Percentiles rank a stretch among this genome's conserved stretches.
phyloP scores from a whole-genome alignment of 2,888 invertebrate genomes.

The Tenthredo distinguenda region DNA sequence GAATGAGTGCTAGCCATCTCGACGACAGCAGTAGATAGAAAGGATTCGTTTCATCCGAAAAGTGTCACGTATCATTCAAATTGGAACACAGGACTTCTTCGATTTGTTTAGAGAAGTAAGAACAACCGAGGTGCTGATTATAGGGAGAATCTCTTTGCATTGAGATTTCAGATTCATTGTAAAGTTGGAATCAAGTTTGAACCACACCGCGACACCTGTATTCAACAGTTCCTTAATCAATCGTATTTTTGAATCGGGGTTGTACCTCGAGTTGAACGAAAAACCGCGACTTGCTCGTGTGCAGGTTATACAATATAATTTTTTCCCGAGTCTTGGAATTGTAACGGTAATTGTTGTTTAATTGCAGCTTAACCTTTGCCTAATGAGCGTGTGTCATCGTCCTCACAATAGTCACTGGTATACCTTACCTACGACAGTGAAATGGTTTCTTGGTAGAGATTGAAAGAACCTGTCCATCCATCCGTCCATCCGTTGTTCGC shows the following conservation, averaged over 20 bases:
- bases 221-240: neutral
- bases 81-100: neutral
- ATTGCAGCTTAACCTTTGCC: conserved; percentile 54
- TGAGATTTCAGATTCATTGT: neutral
- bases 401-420: conserved; percentile 50
- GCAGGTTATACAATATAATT: neutral
- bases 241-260: neutral
- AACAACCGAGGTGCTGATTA: neutral
- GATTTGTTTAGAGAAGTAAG: neutral
- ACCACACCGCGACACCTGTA: neutral
- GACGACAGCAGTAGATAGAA: neutral
- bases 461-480: conserved; percentile 58
- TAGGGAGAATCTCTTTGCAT: neutral
- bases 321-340: neutral
- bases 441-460: conserved; percentile 52
- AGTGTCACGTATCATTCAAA: conserved; percentile 2
- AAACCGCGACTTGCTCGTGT: neutral
- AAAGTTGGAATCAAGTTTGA: neutral
- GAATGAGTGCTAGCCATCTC: neutral
- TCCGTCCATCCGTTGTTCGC: conserved; percentile 53
- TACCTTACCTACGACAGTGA: conserved; percentile 53
- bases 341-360: conserved; percentile 52
- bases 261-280: neutral
- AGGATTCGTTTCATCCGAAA: neutral
- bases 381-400: conserved; percentile 56